phyloP scores from a whole-genome alignment of 1,140 invertebrate species.

The Ctenoplectra terminalis region DNA sequence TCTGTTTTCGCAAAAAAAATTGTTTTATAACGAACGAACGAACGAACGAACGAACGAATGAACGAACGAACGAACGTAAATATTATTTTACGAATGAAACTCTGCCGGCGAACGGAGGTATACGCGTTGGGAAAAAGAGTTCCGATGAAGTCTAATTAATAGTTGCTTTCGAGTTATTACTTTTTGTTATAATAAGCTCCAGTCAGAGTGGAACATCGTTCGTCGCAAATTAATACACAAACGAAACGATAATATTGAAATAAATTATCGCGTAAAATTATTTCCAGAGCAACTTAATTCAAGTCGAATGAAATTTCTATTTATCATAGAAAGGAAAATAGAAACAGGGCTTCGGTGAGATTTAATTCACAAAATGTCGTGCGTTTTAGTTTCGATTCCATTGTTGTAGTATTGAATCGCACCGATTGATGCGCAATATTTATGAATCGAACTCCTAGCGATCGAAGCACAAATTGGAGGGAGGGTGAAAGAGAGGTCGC shows the following conservation, averaged over 20 bases:
- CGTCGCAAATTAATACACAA: background rate
- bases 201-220: too few species aligned
- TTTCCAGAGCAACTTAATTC: background rate
- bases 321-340: background rate
- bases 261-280: background rate
- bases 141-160: slow-evolving; percentile 5
- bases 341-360: too few species aligned
- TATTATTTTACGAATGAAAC: background rate
- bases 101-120: background rate
- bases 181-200: background rate
- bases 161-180: background rate
- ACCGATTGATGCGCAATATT: background rate
- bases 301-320: background rate
- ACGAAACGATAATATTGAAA: background rate
- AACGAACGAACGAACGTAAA: slow-evolving; percentile 1
- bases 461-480: background rate
- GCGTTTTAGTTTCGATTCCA: background rate
- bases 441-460: background rate
- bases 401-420: background rate
- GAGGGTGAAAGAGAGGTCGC: too few species aligned
- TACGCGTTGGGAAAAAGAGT: background rate
- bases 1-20: slow-evolving; percentile 14
- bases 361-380: too few species aligned
- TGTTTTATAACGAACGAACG: background rate
- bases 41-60: background rate